Evolutionary conservation across 2,113 vertebrate species (phyloP).

Genomic region (Strix aluco): DNA sequence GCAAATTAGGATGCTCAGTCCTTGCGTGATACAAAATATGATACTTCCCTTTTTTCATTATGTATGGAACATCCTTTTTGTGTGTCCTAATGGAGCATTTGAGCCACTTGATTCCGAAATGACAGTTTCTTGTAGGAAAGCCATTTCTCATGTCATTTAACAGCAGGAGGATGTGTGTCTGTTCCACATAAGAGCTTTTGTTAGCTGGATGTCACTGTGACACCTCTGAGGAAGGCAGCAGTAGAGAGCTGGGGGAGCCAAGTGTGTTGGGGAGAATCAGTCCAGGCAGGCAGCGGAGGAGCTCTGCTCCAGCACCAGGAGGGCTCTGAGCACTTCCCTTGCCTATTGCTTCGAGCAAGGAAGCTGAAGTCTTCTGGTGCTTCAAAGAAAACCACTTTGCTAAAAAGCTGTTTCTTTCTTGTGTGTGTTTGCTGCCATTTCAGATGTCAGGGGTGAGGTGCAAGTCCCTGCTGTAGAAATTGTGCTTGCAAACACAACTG

Average conservation of each 20-base stretch:
- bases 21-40: neutral
- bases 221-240: neutral
- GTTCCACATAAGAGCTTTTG: neutral
- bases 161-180: neutral
- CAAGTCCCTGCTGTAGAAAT: neutral
- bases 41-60: neutral
- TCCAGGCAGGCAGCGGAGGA: neutral
- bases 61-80: neutral
- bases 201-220: neutral
- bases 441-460: neutral
- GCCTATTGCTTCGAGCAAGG: neutral
- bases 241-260: neutral
- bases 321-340: neutral
- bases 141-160: conserved; percentile 21
- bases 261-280: neutral
- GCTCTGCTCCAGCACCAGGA: neutral
- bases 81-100: neutral
- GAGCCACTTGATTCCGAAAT: conserved; percentile 5
- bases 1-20: neutral
- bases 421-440: neutral
- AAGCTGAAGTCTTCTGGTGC: neutral
- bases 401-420: neutral
- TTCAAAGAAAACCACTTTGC: neutral
- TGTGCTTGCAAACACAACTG: neutral
- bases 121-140: neutral